Evolutionary conservation across 2,113 vertebrate genomes (phyloP).

Genomic region (Jacana jacana): DNA sequence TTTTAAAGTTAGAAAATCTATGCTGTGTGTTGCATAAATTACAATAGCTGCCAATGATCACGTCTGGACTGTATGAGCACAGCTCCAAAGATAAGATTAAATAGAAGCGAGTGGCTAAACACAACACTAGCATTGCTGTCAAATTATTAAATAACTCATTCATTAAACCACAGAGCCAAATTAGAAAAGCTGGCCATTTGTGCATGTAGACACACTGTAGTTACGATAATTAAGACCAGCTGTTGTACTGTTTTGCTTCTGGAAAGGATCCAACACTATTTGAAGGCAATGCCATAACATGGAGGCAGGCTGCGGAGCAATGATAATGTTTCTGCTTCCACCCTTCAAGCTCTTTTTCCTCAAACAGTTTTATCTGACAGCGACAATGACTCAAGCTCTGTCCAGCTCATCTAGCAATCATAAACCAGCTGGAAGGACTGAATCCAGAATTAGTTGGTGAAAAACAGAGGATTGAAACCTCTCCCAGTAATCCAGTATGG

Average conservation of each 20-base stretch:
- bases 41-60: not conserved
- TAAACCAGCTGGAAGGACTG: conserved; percentile 27
- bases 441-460: not conserved
- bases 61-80: not conserved
- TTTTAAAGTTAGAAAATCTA: not conserved
- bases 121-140: conserved; percentile 35
- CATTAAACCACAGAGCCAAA: conserved; percentile 51
- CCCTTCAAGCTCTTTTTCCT: conserved; percentile 2
- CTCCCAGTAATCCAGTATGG: not conserved
- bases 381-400: not conserved
- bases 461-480: not conserved
- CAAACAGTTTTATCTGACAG: conserved; percentile 18
- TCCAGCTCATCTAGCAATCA: not conserved
- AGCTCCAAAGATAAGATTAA: conserved; percentile 48
- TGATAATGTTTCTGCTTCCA: not conserved
- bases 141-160: conserved; percentile 70
- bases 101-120: conserved; percentile 51
- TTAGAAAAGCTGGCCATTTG: conserved; percentile 59
- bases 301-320: conserved; percentile 20
- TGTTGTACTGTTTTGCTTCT: conserved; percentile 67
- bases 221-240: conserved; percentile 79
- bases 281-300: conserved; percentile 38
- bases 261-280: conserved; percentile 62
- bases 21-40: not conserved
- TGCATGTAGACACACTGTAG: conserved; percentile 51